Base-by-base conservation (phyloP, 2,113 vertebrate species). In the Cyprinodon variegatus region DNA sequence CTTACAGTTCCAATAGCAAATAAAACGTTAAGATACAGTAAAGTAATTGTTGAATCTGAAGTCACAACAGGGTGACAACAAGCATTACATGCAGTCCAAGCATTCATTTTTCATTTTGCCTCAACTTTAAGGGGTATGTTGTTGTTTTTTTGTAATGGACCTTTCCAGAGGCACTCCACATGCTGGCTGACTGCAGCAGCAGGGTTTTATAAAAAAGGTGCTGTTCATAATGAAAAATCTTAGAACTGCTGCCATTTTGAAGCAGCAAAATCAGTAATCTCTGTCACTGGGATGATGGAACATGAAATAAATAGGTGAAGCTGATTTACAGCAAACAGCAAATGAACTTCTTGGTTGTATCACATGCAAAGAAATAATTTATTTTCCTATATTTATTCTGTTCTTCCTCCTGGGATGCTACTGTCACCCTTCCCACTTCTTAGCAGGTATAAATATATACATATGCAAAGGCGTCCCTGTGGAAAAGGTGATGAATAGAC, bases 211-310 rank as follows among this genome's bases (percentile, higher is more conserved):
- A 37, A 40, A 36, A 6, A 67, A 87, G 68, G 79, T 79, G 71
- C 81, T 76, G 75, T 72, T 72, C 5, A 68, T 67, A 79, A 87
- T 81, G 70, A 82, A 68, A 86, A 79, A 90, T 85, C 78, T 88
- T 66, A 83, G 76, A 46, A 17, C 65, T 57, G 79, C 73, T 12
- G 41, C 61, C 61, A 40, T 60, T 66, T 46, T 67, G 70, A 40
- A 82, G 78, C 70, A 29, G 50, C 75, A 75, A 77, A 77, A 88
- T 79, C 53, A 66, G 75, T 86, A 79, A 81, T 73, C 65, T 48
- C 7, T 14, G 77, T 66, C 81, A 1, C 8, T 0, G 6, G 68
- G 83, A 68, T 79, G 73, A 67, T 77, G 15, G 70, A 69, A 74
- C 63, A 4, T 67, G 65, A 53, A 46, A 13, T 50, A 6, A 53